These are phyloP conservation scores for Paramormyrops kingsleyae DNA, from an alignment of 2,113 vertebrate species.

Conservation along the genomic window DNA sequence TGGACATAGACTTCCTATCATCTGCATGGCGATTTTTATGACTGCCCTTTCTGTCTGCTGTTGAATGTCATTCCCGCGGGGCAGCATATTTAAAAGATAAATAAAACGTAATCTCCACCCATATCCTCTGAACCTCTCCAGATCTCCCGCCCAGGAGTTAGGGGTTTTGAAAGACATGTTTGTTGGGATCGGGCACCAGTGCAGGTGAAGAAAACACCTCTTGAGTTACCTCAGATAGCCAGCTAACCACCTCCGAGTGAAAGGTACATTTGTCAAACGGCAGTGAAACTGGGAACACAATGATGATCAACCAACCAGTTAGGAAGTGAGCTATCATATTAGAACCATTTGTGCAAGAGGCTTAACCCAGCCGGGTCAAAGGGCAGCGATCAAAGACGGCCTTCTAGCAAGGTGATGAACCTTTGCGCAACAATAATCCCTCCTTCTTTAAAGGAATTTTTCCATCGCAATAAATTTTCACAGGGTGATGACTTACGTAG, in stretches of 20 bases:
- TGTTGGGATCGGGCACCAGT: not conserved
- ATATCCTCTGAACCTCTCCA: not conserved
- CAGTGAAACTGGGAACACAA: not conserved
- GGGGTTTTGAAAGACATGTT: not conserved
- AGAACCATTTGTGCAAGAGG: conserved; percentile 4
- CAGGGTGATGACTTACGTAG: conserved; percentile 12
- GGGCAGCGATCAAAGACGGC: conserved; percentile 28
- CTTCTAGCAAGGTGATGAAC: conserved; percentile 16
- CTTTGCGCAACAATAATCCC: not conserved
- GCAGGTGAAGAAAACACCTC: not conserved
- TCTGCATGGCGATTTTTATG: not conserved
- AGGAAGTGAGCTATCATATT: conserved; percentile 28
- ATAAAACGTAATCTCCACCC: not conserved
- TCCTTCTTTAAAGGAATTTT: conserved; percentile 3
- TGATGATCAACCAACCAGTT: conserved; percentile 18
- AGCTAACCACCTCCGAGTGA: conserved; percentile 2
- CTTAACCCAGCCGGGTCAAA: conserved; percentile 17
- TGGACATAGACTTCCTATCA: not conserved
- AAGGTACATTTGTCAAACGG: conserved; percentile 18
- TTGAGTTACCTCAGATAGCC: conserved; percentile 9
- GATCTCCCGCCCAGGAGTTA: not conserved
- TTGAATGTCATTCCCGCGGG: not conserved
- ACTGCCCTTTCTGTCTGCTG: not conserved
- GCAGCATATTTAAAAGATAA: not conserved
- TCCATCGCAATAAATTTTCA: not conserved